Base-by-base conservation (phyloP, 2,113 vertebrate genomes). In the Pseudopipra pipra region DNA sequence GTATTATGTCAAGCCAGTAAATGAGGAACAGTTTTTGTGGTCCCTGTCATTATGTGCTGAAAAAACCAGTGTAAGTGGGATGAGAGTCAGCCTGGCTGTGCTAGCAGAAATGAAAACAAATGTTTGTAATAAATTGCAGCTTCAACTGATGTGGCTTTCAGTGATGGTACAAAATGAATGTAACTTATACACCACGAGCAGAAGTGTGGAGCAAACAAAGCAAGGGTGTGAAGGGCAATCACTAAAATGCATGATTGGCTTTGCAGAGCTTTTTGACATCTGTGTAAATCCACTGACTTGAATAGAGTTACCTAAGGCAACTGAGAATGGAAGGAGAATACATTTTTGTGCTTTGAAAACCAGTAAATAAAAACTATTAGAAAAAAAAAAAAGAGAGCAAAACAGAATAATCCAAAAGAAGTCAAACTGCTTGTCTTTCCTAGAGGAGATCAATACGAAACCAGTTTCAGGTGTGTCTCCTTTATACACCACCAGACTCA, bases 61-160 rank as follows among this genome's bases (percentile, higher is more conserved):
- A 91, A 91, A 91, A 95, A 83, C 9, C 58, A 66, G 31, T 12
- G 37, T 30, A 41, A 95, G 61, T 37, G 74, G 44, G 74, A 56
- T 70, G 63, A 58, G 89, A 93, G 55, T 66, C 77, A 73, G 70
- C 20, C 71, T 43, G 52, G 44, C 47, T 31, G 54, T 31, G 70
- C 70, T 85, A 81, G 91, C 49, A 65, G 33, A 67, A 85, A 72
- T 90, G 86, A 87, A 93, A 96, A 93, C 85, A 79, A 95, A 96
- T 79, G 85, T 87, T 85, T 75, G 80, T 9, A 72, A 96, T 95
- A 85, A 89, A 82, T 47, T 19, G 16, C 78, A 94, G 41, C 77
- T 93, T 79, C 5, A 0, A 49, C 77, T 79, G 74, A 7, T 72
- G 86, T 49, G 66, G 87, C 41, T 92, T 78, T 81, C 66, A 66